A percentile compares a stretch with the other conserved stretches of the same genome.
Evolutionary conservation across 2,797 vertebrate genomes (phyloP).

Genomic region (Denticeps clupeoides): DNA sequence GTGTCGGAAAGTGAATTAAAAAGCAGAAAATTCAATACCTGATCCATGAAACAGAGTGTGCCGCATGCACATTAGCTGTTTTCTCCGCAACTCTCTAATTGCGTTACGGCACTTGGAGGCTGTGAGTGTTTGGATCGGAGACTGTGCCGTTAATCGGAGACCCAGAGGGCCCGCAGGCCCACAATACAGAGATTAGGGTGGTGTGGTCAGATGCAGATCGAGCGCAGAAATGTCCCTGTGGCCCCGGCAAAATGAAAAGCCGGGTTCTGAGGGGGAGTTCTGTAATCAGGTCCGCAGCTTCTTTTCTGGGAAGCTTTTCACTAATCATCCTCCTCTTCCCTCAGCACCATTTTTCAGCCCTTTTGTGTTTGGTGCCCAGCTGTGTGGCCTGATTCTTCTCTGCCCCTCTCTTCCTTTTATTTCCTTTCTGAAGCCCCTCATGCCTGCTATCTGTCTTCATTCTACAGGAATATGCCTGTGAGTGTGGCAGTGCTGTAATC

Average conservation of each 20-base stretch:
- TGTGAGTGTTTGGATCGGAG: constrained; percentile 78
- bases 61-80: constrained; percentile 81
- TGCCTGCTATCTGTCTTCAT: constrained; percentile 41
- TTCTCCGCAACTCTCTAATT: constrained; percentile 81
- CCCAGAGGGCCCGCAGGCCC: constrained; percentile 45
- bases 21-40: constrained; percentile 87
- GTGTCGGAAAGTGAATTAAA: constrained; percentile 91
- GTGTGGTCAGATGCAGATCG: constrained; percentile 44
- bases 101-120: constrained; percentile 79
- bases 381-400: constrained; percentile 25
- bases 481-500: constrained; percentile 37
- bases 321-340: constrained; percentile 30
- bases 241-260: constrained; percentile 41
- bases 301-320: constrained; percentile 25
- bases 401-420: constrained; percentile 26
- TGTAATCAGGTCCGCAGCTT: constrained; percentile 33
- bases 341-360: constrained; percentile 29
- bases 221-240: constrained; percentile 27
- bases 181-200: constrained; percentile 42
- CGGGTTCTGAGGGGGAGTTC: constrained; percentile 22
- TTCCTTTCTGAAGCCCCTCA: constrained; percentile 5
- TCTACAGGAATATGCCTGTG: constrained; percentile 40
- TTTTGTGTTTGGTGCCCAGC: constrained; percentile 24
- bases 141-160: constrained; percentile 67
- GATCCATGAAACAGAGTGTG: constrained; percentile 78